phyloP scores from a whole-genome alignment of 1,140 invertebrate species.

The Apis dorsata region DNA sequence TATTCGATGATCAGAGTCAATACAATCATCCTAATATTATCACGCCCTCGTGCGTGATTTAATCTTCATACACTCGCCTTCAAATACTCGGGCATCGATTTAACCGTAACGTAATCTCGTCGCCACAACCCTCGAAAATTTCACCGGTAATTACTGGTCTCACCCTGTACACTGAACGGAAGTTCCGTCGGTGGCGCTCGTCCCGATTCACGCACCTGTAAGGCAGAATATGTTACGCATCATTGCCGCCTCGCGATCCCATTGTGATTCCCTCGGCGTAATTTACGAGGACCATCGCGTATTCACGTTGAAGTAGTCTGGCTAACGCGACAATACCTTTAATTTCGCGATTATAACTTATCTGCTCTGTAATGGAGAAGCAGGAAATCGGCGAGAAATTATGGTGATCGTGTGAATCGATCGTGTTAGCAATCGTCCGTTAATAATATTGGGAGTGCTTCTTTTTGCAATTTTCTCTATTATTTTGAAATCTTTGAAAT shows the following conservation, averaged over 20 bases:
- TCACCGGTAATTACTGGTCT: constrained; percentile 17
- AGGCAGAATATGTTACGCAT: constrained; percentile 37
- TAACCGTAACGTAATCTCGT: constrained; percentile 7
- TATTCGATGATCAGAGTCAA: too few relatives aligned
- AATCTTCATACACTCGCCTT: not conserved
- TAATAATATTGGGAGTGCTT: not conserved
- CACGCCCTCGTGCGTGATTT: too few relatives aligned
- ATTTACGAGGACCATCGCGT: constrained; percentile 37
- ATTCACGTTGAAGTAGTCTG: constrained; percentile 16
- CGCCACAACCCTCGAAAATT: not conserved
- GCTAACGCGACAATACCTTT: constrained; percentile 24
- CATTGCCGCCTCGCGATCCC: constrained; percentile 27
- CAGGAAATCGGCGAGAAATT: constrained; percentile 44
- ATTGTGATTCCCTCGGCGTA: constrained; percentile 27
- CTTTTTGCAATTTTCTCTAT: too few relatives aligned
- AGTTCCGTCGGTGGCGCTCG: not conserved
- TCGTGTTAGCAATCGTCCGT: constrained; percentile 7
- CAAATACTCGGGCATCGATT: not conserved
- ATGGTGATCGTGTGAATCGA: constrained; percentile 6
- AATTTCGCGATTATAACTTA: constrained; percentile 32
- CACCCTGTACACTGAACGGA: constrained; percentile 1
- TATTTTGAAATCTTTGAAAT: too few relatives aligned
- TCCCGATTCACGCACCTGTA: constrained; percentile 37
- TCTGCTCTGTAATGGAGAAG: constrained; percentile 13
- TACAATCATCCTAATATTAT: too few relatives aligned